Base-by-base conservation (phyloP, 1,140 invertebrate species). In the Drosophila asahinai region DNA sequence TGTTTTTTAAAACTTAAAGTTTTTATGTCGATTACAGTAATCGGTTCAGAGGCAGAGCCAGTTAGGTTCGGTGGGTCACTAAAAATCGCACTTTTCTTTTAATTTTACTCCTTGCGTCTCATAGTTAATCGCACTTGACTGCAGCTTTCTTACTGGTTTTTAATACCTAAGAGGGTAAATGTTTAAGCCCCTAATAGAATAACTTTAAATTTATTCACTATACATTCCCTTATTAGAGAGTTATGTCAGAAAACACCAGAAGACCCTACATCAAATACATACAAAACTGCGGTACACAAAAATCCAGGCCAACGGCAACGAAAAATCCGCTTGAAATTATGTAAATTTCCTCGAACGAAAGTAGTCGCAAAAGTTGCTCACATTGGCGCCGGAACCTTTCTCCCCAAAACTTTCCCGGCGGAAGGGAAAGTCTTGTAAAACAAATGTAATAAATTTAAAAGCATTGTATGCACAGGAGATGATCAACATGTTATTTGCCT, bases 391-490 rank as follows among this genome's bases (percentile, higher is more conserved):
- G 51, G 19, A 70, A 36, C 52, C n/a, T 19, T 58, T 52, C 33
- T 27, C 36, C 59, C 40, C 22, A 14, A 22, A 51, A 54, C 33
- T 62, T 63, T 2, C 48, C 48, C 33, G 48, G 60, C 60, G 57
- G 63, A 47, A 47, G 27, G 19, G 43, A 61, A 25, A 61, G 49
- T 36, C 62, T 54, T 81, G 83, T 80, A 68, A 73, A 80, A 81
- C 83, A 86, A 86, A 86, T 86, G 79, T 82, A 81, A 86, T 86
- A 86, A 86, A 86, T 86, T 80, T 86, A 62, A 86, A 58, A 86
- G 83, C 83, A 45, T 81, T 86, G 82, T 86, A 71, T 81, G 76
- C 57, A 59, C 79, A 76, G 48, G 70, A 79, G 79, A 81, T 86
- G 84, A 86, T 81, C 77, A 78, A 72, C 68, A 66, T 47, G 65